A percentile compares a stretch with the other conserved stretches of the same genome.
These are phyloP conservation scores for Oxyruncus cristatus DNA, from an alignment of 2,113 vertebrate species.

Conservation along the genomic window DNA sequence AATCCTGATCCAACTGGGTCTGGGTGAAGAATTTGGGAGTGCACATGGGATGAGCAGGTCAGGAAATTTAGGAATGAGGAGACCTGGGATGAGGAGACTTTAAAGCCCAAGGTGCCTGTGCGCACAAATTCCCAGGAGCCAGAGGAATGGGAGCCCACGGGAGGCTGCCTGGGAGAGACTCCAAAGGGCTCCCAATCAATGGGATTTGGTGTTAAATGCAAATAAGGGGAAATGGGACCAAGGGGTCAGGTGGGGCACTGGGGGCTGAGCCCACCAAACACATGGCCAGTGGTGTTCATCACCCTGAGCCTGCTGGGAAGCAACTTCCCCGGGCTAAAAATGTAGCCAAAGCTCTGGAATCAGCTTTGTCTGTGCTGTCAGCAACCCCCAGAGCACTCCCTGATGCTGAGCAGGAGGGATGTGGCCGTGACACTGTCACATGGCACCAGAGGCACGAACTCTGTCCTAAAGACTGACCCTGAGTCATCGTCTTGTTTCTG, in stretches of 20 bases:
- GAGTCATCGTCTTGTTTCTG: neutral
- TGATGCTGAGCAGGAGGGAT: neutral
- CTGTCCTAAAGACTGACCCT: fast-evolving
- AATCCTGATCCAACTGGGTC: fast-evolving
- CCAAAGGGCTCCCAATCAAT: neutral
- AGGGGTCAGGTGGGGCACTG: neutral
- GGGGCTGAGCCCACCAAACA: neutral
- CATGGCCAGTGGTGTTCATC: neutral
- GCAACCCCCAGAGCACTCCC: neutral
- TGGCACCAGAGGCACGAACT: fast-evolving
- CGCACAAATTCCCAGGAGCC: neutral
- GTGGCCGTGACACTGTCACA: fast-evolving
- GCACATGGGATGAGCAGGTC: fast-evolving
- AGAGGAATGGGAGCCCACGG: fast-evolving
- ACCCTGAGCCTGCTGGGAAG: fast-evolving
- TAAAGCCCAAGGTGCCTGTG: neutral
- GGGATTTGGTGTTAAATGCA: neutral
- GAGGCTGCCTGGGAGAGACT: neutral
- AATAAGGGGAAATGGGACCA: neutral
- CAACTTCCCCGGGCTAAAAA: fast-evolving
- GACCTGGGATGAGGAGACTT: neutral
- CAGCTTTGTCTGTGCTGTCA: fast-evolving
- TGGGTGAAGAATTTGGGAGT: fast-evolving
- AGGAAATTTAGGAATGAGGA: neutral
- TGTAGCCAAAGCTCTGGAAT: fast-evolving